These are phyloP conservation scores for Catharus fuscescens DNA, from an alignment of 2,113 vertebrate species.

Conservation along the genomic window DNA sequence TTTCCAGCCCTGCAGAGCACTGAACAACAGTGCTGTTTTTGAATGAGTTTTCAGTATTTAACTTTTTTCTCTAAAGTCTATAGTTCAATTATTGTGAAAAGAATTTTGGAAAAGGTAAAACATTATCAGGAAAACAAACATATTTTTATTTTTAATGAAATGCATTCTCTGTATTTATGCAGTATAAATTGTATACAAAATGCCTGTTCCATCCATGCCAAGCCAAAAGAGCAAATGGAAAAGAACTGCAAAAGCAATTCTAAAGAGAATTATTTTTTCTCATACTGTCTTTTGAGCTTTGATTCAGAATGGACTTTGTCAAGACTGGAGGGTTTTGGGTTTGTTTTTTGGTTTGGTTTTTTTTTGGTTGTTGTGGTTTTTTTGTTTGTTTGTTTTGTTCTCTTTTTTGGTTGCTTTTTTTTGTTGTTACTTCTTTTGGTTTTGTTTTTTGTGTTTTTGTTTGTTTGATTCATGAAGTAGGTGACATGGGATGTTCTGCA, in stretches of 20 bases:
- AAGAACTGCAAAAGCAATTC: neutral
- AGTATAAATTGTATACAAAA: neutral
- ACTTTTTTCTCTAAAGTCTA: neutral
- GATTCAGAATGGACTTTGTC: neutral
- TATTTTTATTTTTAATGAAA: slow-evolving; percentile 7
- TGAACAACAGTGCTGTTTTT: neutral
- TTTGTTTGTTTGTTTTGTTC: no score
- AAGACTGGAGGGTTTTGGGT: no score
- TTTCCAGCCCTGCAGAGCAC: neutral
- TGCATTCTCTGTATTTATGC: neutral
- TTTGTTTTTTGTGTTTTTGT: no score
- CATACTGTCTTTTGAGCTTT: neutral
- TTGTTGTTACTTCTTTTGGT: no score
- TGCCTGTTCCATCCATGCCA: neutral
- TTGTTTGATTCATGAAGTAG: neutral
- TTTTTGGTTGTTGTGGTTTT: no score
- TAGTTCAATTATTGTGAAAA: neutral
- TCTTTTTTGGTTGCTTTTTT: no score
- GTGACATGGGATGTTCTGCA: neutral
- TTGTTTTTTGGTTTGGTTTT: no score
- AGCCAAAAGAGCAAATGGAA: neutral
- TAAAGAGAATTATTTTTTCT: neutral
- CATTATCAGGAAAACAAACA: neutral
- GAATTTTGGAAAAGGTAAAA: neutral
- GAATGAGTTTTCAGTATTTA: neutral